phyloP scores from a whole-genome alignment of 2,113 vertebrate species.

The Castor canadensis region DNA sequence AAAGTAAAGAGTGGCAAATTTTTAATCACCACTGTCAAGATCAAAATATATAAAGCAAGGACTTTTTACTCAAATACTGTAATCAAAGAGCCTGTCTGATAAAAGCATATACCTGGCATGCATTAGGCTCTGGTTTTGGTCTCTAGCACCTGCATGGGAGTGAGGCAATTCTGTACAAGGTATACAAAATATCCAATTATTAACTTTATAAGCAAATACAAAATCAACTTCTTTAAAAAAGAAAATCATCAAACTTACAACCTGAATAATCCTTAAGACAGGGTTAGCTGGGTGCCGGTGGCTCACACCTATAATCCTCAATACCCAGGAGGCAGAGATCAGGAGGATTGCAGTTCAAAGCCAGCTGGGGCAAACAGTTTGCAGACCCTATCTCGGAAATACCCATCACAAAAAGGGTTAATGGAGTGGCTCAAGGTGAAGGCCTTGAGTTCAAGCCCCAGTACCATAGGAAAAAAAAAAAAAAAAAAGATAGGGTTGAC shows the following conservation, averaged over 20 bases:
- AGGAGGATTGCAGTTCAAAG: too few relatives aligned
- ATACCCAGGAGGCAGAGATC: too few relatives aligned
- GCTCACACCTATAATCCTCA: too few relatives aligned
- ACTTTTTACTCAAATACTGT: not conserved
- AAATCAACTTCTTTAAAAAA: not conserved
- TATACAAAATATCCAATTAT: not conserved
- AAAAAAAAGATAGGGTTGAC: not conserved
- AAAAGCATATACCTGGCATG: not conserved
- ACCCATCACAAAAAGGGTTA: too few relatives aligned
- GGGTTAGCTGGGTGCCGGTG: too few relatives aligned
- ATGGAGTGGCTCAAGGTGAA: too few relatives aligned
- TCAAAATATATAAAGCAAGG: too few relatives aligned
- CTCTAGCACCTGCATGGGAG: not conserved
- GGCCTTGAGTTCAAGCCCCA: too few relatives aligned
- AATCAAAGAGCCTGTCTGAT: not conserved
- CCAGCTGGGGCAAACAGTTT: too few relatives aligned
- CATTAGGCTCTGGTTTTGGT: too few relatives aligned
- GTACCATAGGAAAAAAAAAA: too few relatives aligned
- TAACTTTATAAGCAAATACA: slow-evolving; percentile 33
- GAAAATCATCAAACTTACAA: not conserved
- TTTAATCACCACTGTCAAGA: not conserved
- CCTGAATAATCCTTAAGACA: not conserved
- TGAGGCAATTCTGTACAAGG: not conserved
- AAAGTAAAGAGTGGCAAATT: not conserved
- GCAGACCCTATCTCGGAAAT: too few relatives aligned